Conservation (phyloP, 2,113 vertebrate species). For the Trochalopteron elliotii region DNA sequence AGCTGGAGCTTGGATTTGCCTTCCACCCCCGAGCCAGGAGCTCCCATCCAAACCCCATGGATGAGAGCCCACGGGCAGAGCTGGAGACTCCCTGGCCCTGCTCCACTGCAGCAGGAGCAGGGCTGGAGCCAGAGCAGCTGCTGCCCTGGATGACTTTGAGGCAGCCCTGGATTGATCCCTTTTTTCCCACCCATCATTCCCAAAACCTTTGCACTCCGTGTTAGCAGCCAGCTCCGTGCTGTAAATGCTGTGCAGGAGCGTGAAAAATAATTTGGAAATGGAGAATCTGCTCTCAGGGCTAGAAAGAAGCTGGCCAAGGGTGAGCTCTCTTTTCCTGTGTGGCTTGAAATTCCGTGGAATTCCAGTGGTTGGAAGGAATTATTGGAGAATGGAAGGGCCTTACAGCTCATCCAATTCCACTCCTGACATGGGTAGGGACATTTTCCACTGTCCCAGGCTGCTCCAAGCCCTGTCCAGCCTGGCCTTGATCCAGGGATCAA, state of each 20-base stretch:
- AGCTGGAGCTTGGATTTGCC: background rate
- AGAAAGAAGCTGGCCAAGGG: background rate
- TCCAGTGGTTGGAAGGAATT: background rate
- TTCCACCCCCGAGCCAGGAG: background rate
- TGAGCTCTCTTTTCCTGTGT: background rate
- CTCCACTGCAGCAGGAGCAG: background rate
- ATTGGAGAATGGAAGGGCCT: background rate
- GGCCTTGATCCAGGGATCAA: background rate
- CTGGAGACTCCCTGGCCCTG: background rate
- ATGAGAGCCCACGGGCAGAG: background rate
- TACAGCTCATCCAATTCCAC: background rate
- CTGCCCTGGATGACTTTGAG: background rate
- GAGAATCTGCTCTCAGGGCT: background rate
- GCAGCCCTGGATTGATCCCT: background rate
- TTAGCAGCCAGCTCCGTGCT: background rate
- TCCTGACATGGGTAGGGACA: background rate
- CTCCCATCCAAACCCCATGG: background rate
- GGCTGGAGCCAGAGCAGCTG: slow-evolving; percentile 31
- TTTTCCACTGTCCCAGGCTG: background rate
- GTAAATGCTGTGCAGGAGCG: fast-evolving
- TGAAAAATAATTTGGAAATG: background rate
- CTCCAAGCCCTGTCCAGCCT: background rate
- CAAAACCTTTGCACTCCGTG: background rate
- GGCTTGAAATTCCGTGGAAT: background rate
- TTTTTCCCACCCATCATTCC: background rate